Conservation (phyloP, 2,888 invertebrate species). For the Muschampia plurimacula region DNA sequence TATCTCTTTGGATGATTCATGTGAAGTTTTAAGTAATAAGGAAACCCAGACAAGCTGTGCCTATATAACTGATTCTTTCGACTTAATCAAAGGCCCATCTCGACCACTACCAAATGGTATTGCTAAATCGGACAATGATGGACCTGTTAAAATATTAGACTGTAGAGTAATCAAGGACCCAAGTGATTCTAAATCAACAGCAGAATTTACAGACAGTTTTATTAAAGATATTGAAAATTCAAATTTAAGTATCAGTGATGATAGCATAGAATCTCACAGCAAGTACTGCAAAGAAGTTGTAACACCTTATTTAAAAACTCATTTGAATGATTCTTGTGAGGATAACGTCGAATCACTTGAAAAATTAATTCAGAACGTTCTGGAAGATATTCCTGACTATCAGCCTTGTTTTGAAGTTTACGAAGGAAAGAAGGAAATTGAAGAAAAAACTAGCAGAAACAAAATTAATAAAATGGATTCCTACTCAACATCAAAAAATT, state of each 20-base stretch:
- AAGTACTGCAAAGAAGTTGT: conserved; percentile 61
- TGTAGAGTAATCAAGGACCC: conserved; percentile 54
- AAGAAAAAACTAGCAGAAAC: conserved; percentile 13
- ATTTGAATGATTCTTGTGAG: conserved; percentile 47
- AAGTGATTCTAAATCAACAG: conserved; percentile 48
- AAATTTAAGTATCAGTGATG: conserved; percentile 26
- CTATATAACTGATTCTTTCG: conserved; percentile 41
- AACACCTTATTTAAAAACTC: conserved; percentile 54
- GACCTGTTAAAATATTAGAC: conserved; percentile 51
- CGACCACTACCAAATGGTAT: conserved; percentile 40
- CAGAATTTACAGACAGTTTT: conserved; percentile 54
- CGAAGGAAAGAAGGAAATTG: conserved; percentile 17
- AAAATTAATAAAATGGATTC: conserved; percentile 9
- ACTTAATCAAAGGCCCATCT: conserved; percentile 36
- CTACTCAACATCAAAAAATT: not conserved
- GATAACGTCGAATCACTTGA: conserved; percentile 49
- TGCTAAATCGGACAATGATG: conserved; percentile 45
- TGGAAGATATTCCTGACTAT: conserved; percentile 52
- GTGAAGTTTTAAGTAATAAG: conserved; percentile 47
- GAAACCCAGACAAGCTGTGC: conserved; percentile 55
- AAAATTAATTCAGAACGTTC: conserved; percentile 48
- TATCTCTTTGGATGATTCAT: conserved; percentile 44
- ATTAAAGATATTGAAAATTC: conserved; percentile 51
- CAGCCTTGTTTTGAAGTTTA: conserved; percentile 47
- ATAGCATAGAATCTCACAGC: conserved; percentile 45